Percentiles rank a stretch among this genome's conserved stretches.
Evolutionary conservation across 1,140 invertebrate species (phyloP).

Genomic region (Pectinophora gossypiella): DNA sequence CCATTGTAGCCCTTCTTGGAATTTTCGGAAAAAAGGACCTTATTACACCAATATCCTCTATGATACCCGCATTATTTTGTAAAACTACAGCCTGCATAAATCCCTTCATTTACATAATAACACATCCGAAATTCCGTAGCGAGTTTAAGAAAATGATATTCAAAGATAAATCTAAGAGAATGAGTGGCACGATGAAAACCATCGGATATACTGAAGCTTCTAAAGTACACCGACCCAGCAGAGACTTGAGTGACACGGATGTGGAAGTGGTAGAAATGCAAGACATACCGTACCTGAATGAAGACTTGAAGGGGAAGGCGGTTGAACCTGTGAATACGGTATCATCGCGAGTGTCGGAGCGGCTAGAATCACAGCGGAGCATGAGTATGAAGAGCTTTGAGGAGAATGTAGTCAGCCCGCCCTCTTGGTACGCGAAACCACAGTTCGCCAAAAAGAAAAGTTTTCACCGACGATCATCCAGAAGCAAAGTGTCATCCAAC

Average conservation of each 20-base stretch:
- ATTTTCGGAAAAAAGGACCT: constrained; percentile 79
- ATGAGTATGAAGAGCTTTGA: constrained; percentile 62
- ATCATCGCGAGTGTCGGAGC: constrained; percentile 45
- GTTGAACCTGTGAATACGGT: constrained; percentile 38
- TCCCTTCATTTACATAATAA: constrained; percentile 84
- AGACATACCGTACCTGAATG: constrained; percentile 56
- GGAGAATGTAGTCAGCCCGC: constrained; percentile 54
- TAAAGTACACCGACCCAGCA: constrained; percentile 47
- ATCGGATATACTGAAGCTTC: constrained; percentile 38
- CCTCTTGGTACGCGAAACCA: constrained; percentile 69
- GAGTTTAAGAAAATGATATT: constrained; percentile 73
- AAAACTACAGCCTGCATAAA: constrained; percentile 85
- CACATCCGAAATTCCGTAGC: constrained; percentile 81
- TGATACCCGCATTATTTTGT: constrained; percentile 86
- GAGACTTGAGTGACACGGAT: constrained; percentile 62
- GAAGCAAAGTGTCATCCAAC: constrained; percentile 27
- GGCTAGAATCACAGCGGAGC: constrained; percentile 51
- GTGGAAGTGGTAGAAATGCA: constrained; percentile 71
- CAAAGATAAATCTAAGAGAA: constrained; percentile 53
- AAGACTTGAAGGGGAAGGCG: constrained; percentile 14
- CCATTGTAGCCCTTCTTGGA: constrained; percentile 82
- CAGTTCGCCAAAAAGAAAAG: constrained; percentile 63
- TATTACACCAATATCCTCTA: constrained; percentile 81
- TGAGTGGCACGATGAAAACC: constrained; percentile 54
- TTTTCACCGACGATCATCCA: constrained; percentile 44